These are phyloP conservation scores for Bubalus kerabau DNA, from an alignment of 2,113 vertebrate species.

Conservation along the genomic window DNA sequence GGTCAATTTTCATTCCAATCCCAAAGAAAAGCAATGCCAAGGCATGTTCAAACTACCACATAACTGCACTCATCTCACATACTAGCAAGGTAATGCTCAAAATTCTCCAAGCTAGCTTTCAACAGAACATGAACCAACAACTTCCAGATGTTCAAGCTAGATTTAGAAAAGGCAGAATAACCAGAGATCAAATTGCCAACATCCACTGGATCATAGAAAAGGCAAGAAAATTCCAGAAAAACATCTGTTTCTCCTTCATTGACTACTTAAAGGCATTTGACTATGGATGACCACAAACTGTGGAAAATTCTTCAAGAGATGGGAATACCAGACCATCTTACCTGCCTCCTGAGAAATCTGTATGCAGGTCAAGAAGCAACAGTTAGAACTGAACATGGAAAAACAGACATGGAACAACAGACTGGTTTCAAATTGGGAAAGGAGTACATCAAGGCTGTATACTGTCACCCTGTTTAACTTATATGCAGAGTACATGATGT, in stretches of 20 bases:
- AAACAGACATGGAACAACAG: not conserved
- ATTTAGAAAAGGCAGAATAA: not conserved
- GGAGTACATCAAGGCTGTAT: not conserved
- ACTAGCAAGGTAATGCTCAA: not conserved
- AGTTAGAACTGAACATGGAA: not conserved
- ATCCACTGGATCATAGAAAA: not conserved
- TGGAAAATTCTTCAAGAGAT: not conserved
- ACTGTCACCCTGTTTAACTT: not conserved
- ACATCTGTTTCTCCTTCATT: not conserved
- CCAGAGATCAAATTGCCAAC: not conserved
- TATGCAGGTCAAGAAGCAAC: not conserved
- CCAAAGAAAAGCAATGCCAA: not conserved
- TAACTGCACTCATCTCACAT: not conserved
- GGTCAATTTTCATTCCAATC: not conserved
- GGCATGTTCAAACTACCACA: not conserved
- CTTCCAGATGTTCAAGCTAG: not conserved
- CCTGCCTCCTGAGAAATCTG: not conserved
- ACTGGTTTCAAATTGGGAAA: not conserved
- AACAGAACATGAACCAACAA: not conserved
- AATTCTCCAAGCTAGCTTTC: not conserved
- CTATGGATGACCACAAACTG: not conserved
- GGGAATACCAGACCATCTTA: not conserved
- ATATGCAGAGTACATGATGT: not conserved
- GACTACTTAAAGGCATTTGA: not conserved
- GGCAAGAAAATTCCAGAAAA: not conserved